These are phyloP conservation scores for Podilymbus podiceps DNA, from an alignment of 2,113 vertebrate species.

Conservation along the genomic window DNA sequence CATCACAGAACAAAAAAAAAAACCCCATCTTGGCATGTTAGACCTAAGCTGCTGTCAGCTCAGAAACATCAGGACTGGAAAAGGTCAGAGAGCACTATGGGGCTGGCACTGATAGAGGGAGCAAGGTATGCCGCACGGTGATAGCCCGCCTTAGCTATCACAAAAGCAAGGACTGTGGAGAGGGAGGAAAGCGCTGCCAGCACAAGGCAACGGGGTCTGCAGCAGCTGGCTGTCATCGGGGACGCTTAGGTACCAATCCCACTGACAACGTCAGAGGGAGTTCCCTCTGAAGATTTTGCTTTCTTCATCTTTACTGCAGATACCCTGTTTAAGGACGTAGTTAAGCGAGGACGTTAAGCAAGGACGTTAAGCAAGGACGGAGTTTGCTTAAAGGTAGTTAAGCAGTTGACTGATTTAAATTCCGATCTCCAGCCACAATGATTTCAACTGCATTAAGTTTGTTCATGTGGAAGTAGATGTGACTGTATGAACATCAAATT, in stretches of 20 bases:
- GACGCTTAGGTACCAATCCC: background rate
- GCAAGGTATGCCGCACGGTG: background rate
- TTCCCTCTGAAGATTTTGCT: background rate
- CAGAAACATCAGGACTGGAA: constrained; percentile 12
- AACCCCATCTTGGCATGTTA: background rate
- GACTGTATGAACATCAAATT: background rate
- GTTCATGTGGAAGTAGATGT: background rate
- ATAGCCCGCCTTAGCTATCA: background rate
- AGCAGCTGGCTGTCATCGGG: background rate
- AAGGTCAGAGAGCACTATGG: background rate
- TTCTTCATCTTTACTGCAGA: background rate
- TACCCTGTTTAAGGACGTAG: background rate
- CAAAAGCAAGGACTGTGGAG: background rate
- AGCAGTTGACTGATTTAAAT: background rate
- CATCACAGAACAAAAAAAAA: background rate
- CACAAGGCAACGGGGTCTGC: background rate
- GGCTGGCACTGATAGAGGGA: background rate
- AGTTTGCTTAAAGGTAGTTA: no score
- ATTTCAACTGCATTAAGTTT: background rate
- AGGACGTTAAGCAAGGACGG: no score
- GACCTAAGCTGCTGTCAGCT: background rate
- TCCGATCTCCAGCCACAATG: background rate
- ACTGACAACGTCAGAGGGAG: background rate
- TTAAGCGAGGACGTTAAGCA: no score
- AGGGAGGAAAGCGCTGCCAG: background rate